Conservation (phyloP, 2,888 invertebrate species). For the Drosophila monieri region DNA sequence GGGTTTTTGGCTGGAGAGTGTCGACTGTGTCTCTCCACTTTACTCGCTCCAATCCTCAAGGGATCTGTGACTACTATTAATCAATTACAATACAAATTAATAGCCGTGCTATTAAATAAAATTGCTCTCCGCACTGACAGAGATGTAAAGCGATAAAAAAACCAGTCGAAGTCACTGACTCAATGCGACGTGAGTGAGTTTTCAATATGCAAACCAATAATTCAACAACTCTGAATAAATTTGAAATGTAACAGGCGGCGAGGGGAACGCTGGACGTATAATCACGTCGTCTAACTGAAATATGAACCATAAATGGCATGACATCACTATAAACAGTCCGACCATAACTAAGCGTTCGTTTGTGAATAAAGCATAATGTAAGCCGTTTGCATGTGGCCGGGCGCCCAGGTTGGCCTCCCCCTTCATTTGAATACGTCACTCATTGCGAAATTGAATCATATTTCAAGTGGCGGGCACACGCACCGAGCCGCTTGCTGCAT, state of each 20-base stretch:
- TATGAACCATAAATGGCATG: constrained; percentile 77
- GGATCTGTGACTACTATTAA: constrained; percentile 62
- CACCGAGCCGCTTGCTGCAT: constrained; percentile 62
- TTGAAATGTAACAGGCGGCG: constrained; percentile 27
- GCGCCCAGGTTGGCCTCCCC: constrained; percentile 31
- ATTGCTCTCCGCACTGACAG: constrained; percentile 39
- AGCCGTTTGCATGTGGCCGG: constrained; percentile 46
- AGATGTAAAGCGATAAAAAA: constrained; percentile 24
- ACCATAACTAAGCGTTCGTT: constrained; percentile 60
- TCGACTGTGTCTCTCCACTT: constrained; percentile 34
- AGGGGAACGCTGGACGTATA: constrained; percentile 7
- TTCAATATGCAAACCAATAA: constrained; percentile 41
- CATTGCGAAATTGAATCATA: constrained; percentile 67
- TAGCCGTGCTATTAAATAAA: constrained; percentile 67
- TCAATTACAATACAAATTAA: constrained; percentile 72
- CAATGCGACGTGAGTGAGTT: constrained; percentile 48
- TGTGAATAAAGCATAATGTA: constrained; percentile 37
- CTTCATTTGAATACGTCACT: constrained; percentile 40
- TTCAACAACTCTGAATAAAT: constrained; percentile 33
- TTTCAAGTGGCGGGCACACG: constrained; percentile 48
- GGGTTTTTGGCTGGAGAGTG: constrained; percentile 2
- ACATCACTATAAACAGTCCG: constrained; percentile 74
- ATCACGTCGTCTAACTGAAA: constrained; percentile 75
- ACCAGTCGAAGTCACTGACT: constrained; percentile 40
- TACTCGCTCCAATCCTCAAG: constrained; percentile 8